A percentile compares a stretch with the other conserved stretches of the same genome.
These are phyloP conservation scores for Zenarchopterus dispar DNA, from an alignment of 2,797 vertebrate genomes.

Conservation along the genomic window DNA sequence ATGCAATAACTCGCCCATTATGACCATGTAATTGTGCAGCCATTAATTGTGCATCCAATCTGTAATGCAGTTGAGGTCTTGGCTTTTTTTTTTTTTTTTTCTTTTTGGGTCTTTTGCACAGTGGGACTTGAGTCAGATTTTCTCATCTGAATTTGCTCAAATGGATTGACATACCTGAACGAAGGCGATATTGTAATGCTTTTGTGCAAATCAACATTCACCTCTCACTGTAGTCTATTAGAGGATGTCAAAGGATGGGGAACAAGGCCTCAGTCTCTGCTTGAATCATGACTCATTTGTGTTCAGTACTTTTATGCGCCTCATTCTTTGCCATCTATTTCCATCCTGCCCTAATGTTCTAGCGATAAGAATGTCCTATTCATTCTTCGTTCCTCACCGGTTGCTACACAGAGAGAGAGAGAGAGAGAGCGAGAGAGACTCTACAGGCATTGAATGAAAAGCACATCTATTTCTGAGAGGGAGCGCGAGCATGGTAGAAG, in stretches of 20 bases:
- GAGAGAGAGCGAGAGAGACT: constrained; percentile 24
- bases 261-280: constrained; percentile 60
- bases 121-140: constrained; percentile 13
- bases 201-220: constrained; percentile 64
- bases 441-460: constrained; percentile 73
- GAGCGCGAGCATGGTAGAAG: constrained; percentile 61
- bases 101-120: constrained; percentile 2
- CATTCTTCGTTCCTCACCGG: constrained; percentile 59
- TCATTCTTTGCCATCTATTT: constrained; percentile 68
- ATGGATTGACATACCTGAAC: constrained; percentile 50
- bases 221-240: constrained; percentile 52
- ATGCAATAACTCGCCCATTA: constrained; percentile 79
- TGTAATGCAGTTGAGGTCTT: constrained; percentile 28
- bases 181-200: constrained; percentile 40
- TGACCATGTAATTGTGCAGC: constrained; percentile 73
- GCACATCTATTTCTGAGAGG: constrained; percentile 73
- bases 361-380: constrained; percentile 71
- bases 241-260: constrained; percentile 63
- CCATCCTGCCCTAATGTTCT: constrained; percentile 72
- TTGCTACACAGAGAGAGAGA: constrained; percentile 40
- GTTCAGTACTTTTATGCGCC: constrained; percentile 60
- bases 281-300: constrained; percentile 76
- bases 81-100: background rate
- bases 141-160: constrained; percentile 29
- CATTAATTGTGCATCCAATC: constrained; percentile 70